Conservation (phyloP, 2,888 invertebrate species). For the Heliconius charithonia region DNA sequence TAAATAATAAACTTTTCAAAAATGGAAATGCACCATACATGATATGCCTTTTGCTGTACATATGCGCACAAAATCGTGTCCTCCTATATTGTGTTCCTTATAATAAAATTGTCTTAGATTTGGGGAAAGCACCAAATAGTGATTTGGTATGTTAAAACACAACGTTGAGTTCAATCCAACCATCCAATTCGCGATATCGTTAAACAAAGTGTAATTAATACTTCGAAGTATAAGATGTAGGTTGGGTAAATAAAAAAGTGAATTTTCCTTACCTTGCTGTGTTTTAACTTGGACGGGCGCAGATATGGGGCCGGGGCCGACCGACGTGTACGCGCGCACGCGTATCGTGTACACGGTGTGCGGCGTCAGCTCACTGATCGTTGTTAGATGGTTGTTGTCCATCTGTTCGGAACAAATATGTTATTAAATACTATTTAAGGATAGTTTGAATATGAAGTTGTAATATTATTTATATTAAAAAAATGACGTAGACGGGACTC, state of each 20-base stretch:
- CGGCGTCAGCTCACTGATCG: conserved; percentile 95
- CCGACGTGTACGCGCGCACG: conserved; percentile 96
- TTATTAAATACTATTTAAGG: background rate
- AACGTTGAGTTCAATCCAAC: no score
- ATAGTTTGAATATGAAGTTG: background rate
- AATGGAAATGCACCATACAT: no score
- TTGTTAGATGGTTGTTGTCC: conserved; percentile 95
- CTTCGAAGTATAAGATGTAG: no score
- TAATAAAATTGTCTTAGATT: no score
- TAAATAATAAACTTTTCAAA: background rate
- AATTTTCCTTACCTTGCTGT: conserved; percentile 89
- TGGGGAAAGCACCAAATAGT: no score
- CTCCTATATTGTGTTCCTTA: no score
- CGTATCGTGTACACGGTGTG: conserved; percentile 97
- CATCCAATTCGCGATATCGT: no score
- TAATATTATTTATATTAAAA: no score
- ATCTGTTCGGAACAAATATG: conserved; percentile 68
- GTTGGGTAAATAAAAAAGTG: background rate
- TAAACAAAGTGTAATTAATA: no score
- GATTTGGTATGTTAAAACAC: no score
- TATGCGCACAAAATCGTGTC: no score
- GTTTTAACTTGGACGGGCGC: conserved; percentile 99
- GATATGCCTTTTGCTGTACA: no score
- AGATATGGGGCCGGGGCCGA: conserved; percentile 97
- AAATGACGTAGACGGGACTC: background rate